These are phyloP conservation scores for Phrynocephalus versicolor DNA, from an alignment of 2,113 vertebrate genomes.

Conservation along the genomic window DNA sequence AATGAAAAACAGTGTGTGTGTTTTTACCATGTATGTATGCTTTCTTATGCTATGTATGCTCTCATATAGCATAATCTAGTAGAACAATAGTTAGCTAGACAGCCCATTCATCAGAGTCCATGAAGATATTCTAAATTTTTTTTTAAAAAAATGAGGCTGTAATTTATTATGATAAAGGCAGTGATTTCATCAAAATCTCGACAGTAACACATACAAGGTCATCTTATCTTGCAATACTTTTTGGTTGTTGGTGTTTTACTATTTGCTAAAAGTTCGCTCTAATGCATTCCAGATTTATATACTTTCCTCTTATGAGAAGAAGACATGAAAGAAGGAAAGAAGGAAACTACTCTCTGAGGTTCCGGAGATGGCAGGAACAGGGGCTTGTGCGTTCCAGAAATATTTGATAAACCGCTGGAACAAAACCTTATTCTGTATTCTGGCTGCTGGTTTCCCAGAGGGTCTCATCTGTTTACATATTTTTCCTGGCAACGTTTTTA, in stretches of 20 bases:
- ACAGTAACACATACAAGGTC: neutral
- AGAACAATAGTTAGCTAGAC: neutral
- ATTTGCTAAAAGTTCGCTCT: slow-evolving; percentile 17
- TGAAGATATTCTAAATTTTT: neutral
- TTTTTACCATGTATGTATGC: neutral
- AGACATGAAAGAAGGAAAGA: slow-evolving; percentile 39
- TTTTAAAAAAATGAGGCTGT: neutral
- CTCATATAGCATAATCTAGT: too few relatives aligned
- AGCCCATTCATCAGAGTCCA: neutral
- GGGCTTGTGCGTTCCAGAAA: slow-evolving; percentile 49
- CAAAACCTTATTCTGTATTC: slow-evolving; percentile 48
- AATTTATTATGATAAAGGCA: neutral
- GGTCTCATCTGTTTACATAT: slow-evolving; percentile 9
- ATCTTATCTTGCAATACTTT: neutral
- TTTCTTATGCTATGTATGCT: neutral
- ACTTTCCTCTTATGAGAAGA: slow-evolving; percentile 8
- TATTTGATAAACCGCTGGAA: slow-evolving; percentile 55
- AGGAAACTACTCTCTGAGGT: slow-evolving; percentile 1
- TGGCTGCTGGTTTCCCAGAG: slow-evolving; percentile 36
- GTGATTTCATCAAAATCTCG: neutral
- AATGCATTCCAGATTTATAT: slow-evolving; percentile 52
- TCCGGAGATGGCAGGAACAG: slow-evolving; percentile 4
- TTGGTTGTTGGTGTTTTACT: too few relatives aligned
- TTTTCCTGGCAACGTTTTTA: slow-evolving; percentile 19
- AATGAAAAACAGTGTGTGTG: neutral